A percentile compares a stretch with the other conserved stretches of the same genome.
Evolutionary conservation across 2,888 invertebrate genomes (phyloP).

Genomic region (Mallateleia sp.): DNA sequence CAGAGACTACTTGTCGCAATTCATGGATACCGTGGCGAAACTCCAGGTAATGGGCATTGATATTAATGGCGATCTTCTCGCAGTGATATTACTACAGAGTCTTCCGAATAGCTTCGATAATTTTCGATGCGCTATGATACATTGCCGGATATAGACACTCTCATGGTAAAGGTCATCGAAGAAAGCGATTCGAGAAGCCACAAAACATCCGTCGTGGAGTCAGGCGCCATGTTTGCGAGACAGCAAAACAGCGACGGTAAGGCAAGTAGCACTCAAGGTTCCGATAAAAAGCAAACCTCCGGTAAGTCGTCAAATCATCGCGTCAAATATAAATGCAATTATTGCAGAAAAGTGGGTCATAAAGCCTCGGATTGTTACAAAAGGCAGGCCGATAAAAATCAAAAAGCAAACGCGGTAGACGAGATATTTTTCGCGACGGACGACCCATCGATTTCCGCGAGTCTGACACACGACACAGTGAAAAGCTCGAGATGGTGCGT

Average conservation of each 20-base stretch:
- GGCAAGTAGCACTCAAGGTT: no score
- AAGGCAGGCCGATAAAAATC: not conserved
- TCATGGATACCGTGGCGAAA: not conserved
- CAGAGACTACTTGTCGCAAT: constrained; percentile 59
- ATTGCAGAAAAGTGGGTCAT: not conserved
- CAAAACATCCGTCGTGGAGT: not conserved
- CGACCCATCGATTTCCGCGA: no score
- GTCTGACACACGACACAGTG: not conserved
- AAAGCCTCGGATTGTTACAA: not conserved
- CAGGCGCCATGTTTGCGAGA: not conserved
- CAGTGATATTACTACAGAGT: constrained; percentile 45
- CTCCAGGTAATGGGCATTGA: constrained; percentile 77
- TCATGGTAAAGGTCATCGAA: not conserved
- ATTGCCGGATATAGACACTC: not conserved
- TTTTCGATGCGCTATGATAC: not conserved
- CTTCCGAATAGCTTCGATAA: not conserved
- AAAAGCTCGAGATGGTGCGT: not conserved
- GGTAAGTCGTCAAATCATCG: not conserved
- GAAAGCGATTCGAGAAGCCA: not conserved
- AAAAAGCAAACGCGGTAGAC: not conserved
- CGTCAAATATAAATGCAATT: not conserved
- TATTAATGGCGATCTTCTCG: constrained; percentile 37
- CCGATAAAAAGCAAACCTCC: not conserved
- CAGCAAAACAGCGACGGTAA: no score
- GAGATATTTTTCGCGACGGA: not conserved